Percentiles rank a stretch among this genome's conserved stretches.
Evolutionary conservation across 2,113 vertebrate species (phyloP).

Genomic region (Thermophis baileyi): DNA sequence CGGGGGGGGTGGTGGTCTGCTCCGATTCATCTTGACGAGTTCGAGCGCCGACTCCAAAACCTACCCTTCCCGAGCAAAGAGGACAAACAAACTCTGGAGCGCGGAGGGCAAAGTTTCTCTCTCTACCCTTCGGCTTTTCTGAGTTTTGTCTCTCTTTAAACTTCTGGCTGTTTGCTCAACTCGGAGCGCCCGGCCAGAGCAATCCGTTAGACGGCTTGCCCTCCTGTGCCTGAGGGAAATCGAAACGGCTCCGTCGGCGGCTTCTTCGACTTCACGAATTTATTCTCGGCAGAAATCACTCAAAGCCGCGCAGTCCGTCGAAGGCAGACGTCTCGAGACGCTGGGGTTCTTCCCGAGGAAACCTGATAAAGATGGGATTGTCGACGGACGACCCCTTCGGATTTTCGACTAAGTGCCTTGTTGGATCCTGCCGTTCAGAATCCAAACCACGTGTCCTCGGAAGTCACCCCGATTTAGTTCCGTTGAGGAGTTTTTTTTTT

Average conservation of each 20-base stretch:
- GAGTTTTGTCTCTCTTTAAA: not conserved
- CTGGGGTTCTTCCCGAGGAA: not conserved
- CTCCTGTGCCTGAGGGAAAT: not conserved
- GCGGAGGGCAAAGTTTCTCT: not conserved
- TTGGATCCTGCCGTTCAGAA: not conserved
- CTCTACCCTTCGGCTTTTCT: not conserved
- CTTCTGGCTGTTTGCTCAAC: not conserved
- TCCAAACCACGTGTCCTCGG: too few relatives aligned
- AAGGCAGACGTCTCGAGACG: accelerated
- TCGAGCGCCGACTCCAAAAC: not conserved
- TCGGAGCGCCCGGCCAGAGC: not conserved
- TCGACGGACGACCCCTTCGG: not conserved
- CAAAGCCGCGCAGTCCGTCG: too few relatives aligned
- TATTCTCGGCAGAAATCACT: too few relatives aligned
- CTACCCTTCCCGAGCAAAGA: not conserved
- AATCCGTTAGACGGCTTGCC: not conserved
- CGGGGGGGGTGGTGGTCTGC: not conserved
- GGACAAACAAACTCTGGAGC: not conserved
- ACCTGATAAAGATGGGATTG: too few relatives aligned
- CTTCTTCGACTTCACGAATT: not conserved
- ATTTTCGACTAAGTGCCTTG: not conserved
- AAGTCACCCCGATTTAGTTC: not conserved
- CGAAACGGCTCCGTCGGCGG: not conserved
- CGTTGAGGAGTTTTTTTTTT: too few relatives aligned
- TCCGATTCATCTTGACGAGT: not conserved